These are phyloP conservation scores for Yponomeuta sedellus DNA, from an alignment of 2,888 invertebrate genomes.

Conservation along the genomic window DNA sequence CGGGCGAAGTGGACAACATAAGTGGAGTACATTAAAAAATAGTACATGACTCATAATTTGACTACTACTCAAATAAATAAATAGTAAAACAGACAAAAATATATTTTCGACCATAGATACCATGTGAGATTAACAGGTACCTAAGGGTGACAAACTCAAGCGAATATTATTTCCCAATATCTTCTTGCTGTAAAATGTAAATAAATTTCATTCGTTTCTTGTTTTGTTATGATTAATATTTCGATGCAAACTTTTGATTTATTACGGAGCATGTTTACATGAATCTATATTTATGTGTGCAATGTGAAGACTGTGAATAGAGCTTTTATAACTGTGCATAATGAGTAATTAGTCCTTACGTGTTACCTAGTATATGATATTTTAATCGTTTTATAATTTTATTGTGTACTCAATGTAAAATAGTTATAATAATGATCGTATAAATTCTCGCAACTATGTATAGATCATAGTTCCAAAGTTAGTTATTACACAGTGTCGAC, in stretches of 20 bases:
- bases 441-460: too few relatives aligned
- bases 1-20: too few relatives aligned
- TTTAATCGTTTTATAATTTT: neutral
- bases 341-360: neutral
- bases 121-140: too few relatives aligned
- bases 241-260: neutral
- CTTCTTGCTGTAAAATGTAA: too few relatives aligned
- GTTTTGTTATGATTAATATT: neutral
- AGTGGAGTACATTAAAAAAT: too few relatives aligned
- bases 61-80: too few relatives aligned
- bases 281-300: neutral
- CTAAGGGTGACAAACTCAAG: too few relatives aligned
- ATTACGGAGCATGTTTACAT: neutral
- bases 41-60: too few relatives aligned
- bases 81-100: too few relatives aligned
- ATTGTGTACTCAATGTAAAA: neutral
- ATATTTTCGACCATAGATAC: too few relatives aligned
- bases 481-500: neutral
- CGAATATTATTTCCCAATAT: too few relatives aligned
- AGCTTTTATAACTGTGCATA: neutral
- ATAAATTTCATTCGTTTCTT: neutral
- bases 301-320: neutral
- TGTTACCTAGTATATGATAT: neutral
- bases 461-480: neutral
- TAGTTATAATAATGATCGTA: too few relatives aligned